These are phyloP conservation scores for Lasioglossum calceatum DNA, from an alignment of 2,888 invertebrate species.

Conservation along the genomic window DNA sequence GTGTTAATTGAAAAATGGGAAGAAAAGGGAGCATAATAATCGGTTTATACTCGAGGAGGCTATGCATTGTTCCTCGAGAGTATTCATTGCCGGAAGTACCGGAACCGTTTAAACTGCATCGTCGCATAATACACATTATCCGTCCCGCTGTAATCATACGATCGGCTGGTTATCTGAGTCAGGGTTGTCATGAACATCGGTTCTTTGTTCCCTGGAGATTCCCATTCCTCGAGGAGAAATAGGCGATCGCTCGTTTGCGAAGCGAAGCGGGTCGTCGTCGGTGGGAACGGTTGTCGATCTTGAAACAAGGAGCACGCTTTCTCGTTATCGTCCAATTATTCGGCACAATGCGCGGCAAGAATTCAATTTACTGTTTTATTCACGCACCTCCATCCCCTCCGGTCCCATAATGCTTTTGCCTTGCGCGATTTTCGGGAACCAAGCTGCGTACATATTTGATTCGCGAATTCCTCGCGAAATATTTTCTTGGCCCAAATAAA, in stretches of 20 bases:
- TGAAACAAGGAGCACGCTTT: constrained; percentile 39
- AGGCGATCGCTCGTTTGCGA: constrained; percentile 48
- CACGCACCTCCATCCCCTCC: background rate
- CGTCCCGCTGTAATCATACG: constrained; percentile 56
- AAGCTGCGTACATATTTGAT: constrained; percentile 38
- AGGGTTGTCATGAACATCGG: constrained; percentile 57
- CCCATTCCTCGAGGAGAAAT: constrained; percentile 53
- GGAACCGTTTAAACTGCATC: constrained; percentile 52
- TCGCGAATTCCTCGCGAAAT: constrained; percentile 33
- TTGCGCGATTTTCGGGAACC: constrained; percentile 38
- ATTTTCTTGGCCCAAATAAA: background rate
- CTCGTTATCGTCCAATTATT: constrained; percentile 58
- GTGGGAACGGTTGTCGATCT: constrained; percentile 42
- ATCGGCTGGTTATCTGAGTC: constrained; percentile 61
- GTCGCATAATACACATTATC: constrained; percentile 62
- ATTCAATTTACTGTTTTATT: constrained; percentile 42
- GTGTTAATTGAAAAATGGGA: constrained; percentile 6
- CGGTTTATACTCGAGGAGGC: constrained; percentile 52
- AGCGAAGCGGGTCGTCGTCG: constrained; percentile 46
- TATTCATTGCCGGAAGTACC: constrained; percentile 51
- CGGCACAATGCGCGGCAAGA: constrained; percentile 49
- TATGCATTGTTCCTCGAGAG: constrained; percentile 44
- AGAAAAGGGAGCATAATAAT: constrained; percentile 40
- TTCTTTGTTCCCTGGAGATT: constrained; percentile 50
- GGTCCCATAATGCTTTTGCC: background rate